Evolutionary conservation across 2,888 invertebrate genomes (phyloP).

Genomic region (Cyclophora albipunctata): DNA sequence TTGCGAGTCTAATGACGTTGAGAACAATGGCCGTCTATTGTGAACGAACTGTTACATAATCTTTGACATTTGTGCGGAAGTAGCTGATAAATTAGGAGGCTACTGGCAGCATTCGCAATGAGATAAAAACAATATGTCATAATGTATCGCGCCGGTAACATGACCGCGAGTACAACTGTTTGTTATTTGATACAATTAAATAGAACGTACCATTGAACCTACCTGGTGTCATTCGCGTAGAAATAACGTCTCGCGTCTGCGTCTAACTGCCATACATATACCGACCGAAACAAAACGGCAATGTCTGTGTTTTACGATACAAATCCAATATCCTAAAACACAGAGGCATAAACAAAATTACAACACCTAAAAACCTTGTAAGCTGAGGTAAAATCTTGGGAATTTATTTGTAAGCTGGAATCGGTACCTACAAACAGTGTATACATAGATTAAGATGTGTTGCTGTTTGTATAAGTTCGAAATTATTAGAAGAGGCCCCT

Average conservation of each 20-base stretch:
- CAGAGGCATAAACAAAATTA: too few relatives aligned
- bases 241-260: not conserved
- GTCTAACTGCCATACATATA: too few relatives aligned
- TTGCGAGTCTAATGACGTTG: constrained; percentile 36
- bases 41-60: constrained; percentile 9
- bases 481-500: too few relatives aligned
- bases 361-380: too few relatives aligned
- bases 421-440: too few relatives aligned
- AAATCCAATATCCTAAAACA: too few relatives aligned
- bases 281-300: not conserved
- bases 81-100: constrained; percentile 42
- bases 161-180: constrained; percentile 6
- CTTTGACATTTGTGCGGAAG: constrained; percentile 28
- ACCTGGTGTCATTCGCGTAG: constrained; percentile 2
- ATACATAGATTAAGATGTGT: too few relatives aligned
- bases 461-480: too few relatives aligned
- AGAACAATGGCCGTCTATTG: constrained; percentile 36
- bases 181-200: constrained; percentile 4
- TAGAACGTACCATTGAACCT: constrained; percentile 14
- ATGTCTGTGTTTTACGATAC: too few relatives aligned
- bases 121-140: constrained; percentile 39
- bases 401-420: too few relatives aligned
- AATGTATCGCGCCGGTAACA: constrained; percentile 15
- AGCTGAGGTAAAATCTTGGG: too few relatives aligned
- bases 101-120: constrained; percentile 38